Evolutionary conservation across 2,888 invertebrate species (phyloP).

Genomic region (Drosophila picticornis): DNA sequence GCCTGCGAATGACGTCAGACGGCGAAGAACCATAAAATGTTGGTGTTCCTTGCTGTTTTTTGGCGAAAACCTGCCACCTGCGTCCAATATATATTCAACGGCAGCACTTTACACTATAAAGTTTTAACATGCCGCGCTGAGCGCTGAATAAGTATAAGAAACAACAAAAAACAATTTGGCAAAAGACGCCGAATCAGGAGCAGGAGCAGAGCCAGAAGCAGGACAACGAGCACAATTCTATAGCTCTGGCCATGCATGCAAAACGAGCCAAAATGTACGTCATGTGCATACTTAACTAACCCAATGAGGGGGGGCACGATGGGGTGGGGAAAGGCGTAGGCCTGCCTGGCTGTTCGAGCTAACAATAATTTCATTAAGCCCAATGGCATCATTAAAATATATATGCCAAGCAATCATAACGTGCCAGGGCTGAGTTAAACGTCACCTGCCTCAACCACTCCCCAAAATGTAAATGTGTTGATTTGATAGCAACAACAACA

Average conservation of each 20-base stretch:
- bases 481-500: slow-evolving; percentile 37
- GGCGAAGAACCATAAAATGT: slow-evolving; percentile 28
- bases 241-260: slow-evolving; percentile 49
- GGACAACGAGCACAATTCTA: not conserved
- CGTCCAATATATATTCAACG: slow-evolving; percentile 35
- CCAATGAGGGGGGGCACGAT: not conserved
- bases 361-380: slow-evolving; percentile 81
- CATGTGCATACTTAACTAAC: slow-evolving; percentile 68
- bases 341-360: slow-evolving; percentile 32
- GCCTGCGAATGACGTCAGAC: slow-evolving; percentile 68
- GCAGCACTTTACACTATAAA: slow-evolving; percentile 52
- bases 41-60: slow-evolving; percentile 12
- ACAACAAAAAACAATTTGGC: slow-evolving; percentile 39
- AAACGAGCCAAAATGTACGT: slow-evolving; percentile 58
- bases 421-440: slow-evolving; percentile 28
- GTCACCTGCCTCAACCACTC: slow-evolving; percentile 33
- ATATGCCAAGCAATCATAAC: slow-evolving; percentile 76
- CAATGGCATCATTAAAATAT: slow-evolving; percentile 80
- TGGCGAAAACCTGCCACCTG: slow-evolving; percentile 47
- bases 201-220: slow-evolving; percentile 1
- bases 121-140: slow-evolving; percentile 42
- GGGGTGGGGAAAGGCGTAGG: not conserved
- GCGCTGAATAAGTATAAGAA: slow-evolving; percentile 3
- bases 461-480: slow-evolving; percentile 60
- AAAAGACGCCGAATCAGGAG: slow-evolving; percentile 3